Evolutionary conservation across 1,140 invertebrate species (phyloP).

Genomic region (Pogonomyrmex californicus): DNA sequence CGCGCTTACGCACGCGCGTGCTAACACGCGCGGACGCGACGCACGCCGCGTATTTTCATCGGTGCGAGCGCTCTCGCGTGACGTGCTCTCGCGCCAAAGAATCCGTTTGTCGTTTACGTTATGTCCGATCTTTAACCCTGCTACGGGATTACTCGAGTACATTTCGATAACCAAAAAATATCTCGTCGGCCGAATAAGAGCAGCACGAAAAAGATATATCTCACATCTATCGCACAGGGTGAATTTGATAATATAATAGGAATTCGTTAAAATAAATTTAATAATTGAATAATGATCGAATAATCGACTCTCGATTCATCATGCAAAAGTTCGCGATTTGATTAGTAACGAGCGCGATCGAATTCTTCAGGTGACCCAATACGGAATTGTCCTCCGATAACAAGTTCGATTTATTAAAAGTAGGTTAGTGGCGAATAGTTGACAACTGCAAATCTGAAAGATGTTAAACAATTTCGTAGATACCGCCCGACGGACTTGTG

Average conservation of each 20-base stretch:
- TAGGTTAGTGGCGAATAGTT: not conserved
- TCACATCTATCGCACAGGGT: not conserved
- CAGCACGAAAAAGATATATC: not conserved
- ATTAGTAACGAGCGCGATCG: not conserved
- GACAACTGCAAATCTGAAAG: not conserved
- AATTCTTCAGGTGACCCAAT: not conserved
- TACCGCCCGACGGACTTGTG: not conserved
- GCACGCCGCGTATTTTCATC: conserved; percentile 58
- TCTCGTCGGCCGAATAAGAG: not conserved
- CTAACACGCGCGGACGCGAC: conserved; percentile 48
- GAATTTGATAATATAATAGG: not conserved
- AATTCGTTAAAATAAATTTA: not conserved
- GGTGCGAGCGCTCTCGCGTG: too few species aligned
- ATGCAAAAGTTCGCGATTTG: not conserved
- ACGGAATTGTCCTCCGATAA: not conserved
- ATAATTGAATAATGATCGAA: not conserved
- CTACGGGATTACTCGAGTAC: not conserved
- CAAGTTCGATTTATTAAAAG: not conserved
- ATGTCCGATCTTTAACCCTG: conserved; percentile 31
- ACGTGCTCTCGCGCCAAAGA: conserved; percentile 16
- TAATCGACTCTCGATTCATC: not conserved
- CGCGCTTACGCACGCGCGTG: conserved; percentile 63
- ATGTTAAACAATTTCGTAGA: conserved; percentile 22
- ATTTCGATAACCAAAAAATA: conserved; percentile 49
- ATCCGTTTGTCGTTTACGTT: conserved; percentile 54